Evolutionary conservation across 2,113 vertebrate species (phyloP).

Genomic region (Chloropsis hardwickii): DNA sequence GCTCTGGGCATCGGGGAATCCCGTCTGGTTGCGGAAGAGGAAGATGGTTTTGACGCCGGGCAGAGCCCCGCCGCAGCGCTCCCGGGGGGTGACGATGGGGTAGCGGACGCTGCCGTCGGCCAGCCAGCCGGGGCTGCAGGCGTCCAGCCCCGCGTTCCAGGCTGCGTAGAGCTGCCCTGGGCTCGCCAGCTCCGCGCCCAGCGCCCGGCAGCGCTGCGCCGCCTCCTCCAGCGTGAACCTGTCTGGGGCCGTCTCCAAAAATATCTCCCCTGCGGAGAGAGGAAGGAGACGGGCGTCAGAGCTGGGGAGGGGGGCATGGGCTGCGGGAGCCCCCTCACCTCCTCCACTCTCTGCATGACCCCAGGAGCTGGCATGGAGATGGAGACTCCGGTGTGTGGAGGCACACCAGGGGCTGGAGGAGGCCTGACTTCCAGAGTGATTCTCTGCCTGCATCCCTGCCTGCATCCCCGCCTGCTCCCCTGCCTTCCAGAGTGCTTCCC

Average conservation of each 20-base stretch:
- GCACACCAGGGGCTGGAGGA: background rate
- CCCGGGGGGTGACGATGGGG: slow-evolving; percentile 86
- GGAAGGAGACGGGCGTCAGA: background rate
- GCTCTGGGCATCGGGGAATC: slow-evolving; percentile 83
- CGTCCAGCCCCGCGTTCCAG: slow-evolving; percentile 86
- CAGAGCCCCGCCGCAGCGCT: slow-evolving; percentile 85
- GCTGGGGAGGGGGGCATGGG: background rate
- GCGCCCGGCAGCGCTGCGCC: slow-evolving; percentile 71
- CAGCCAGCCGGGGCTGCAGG: slow-evolving; percentile 92
- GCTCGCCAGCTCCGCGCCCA: slow-evolving; percentile 78
- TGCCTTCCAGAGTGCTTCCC: too few species aligned
- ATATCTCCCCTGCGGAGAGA: slow-evolving; percentile 80
- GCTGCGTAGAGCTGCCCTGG: slow-evolving; percentile 89
- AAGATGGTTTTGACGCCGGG: slow-evolving; percentile 90
- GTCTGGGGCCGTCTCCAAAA: slow-evolving; percentile 74
- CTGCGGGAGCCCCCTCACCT: background rate
- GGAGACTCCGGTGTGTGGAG: background rate
- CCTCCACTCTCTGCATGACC: fast-evolving
- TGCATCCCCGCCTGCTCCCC: background rate
- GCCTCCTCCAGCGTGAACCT: slow-evolving; percentile 86
- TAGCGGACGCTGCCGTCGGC: slow-evolving; percentile 91
- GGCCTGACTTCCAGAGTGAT: fast-evolving
- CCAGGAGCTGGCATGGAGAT: background rate
- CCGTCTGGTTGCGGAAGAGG: slow-evolving; percentile 89
- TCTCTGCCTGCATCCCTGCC: background rate